Evolutionary conservation across 2,797 vertebrate genomes (phyloP).

Genomic region (Myiotriccus ornatus): DNA sequence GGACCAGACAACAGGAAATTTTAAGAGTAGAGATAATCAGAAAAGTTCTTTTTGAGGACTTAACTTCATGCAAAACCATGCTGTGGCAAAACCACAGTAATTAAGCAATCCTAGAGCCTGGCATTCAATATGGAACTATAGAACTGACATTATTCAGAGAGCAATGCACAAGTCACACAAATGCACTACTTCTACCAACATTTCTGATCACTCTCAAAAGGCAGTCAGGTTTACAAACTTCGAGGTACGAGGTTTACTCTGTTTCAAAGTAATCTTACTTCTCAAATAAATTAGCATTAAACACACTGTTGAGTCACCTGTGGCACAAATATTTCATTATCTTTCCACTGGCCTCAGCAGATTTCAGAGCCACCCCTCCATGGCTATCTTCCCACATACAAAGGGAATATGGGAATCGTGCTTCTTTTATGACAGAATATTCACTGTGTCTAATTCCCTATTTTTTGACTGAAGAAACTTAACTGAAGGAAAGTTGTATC

Average conservation of each 20-base stretch:
- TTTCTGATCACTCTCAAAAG: background rate
- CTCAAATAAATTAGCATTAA: background rate
- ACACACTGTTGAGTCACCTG: background rate
- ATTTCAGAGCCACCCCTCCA: background rate
- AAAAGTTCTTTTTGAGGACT: background rate
- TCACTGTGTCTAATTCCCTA: background rate
- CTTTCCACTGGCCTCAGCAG: background rate
- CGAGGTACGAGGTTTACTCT: background rate
- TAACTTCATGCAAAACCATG: background rate
- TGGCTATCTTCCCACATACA: background rate
- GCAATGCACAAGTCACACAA: background rate
- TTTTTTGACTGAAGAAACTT: background rate
- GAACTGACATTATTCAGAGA: background rate
- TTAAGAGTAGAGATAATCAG: background rate
- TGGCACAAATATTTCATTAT: background rate
- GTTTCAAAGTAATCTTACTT: background rate
- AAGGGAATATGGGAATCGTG: background rate
- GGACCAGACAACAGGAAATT: background rate
- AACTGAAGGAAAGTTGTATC: background rate
- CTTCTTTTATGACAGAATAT: background rate
- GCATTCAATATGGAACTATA: background rate
- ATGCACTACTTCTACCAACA: background rate
- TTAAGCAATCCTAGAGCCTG: background rate
- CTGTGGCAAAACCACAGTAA: background rate
- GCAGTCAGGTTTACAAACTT: background rate